phyloP scores from a whole-genome alignment of 2,113 vertebrate species.

The Myanophis thanlyinensis region DNA sequence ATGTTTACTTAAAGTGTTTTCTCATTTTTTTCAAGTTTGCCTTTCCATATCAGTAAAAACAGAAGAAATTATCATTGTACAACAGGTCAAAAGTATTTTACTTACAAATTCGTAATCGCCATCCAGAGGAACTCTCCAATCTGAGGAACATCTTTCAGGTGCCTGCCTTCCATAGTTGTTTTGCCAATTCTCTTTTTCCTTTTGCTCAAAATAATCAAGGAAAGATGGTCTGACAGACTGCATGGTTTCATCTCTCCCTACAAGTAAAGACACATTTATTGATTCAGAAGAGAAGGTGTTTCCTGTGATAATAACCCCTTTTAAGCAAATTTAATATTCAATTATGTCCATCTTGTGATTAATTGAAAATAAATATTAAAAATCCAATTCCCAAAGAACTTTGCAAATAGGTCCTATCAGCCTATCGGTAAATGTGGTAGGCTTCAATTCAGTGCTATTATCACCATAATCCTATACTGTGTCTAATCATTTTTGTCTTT shows the following conservation, averaged over 20 bases:
- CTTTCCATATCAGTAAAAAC: background rate
- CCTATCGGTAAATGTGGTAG: background rate
- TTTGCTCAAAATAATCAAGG: constrained; percentile 96
- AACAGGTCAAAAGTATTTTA: constrained; percentile 16
- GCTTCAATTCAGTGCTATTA: background rate
- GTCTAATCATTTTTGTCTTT: background rate
- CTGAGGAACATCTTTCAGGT: constrained; percentile 71
- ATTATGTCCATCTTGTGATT: background rate
- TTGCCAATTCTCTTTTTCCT: constrained; percentile 86
- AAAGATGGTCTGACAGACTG: constrained; percentile 90
- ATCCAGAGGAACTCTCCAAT: constrained; percentile 84
- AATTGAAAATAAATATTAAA: background rate
- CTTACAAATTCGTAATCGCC: constrained; percentile 92
- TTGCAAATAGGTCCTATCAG: background rate
- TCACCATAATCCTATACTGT: background rate
- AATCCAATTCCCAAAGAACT: background rate
- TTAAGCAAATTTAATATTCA: background rate
- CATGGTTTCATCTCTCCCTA: constrained; percentile 86
- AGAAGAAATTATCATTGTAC: background rate
- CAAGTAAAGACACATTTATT: constrained; percentile 38
- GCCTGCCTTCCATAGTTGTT: constrained; percentile 77
- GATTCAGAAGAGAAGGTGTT: background rate
- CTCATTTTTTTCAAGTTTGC: background rate
- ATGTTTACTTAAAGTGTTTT: background rate
- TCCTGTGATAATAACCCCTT: background rate